These are phyloP conservation scores for Chaetodon auriga DNA, from an alignment of 2,113 vertebrate genomes.

Conservation along the genomic window DNA sequence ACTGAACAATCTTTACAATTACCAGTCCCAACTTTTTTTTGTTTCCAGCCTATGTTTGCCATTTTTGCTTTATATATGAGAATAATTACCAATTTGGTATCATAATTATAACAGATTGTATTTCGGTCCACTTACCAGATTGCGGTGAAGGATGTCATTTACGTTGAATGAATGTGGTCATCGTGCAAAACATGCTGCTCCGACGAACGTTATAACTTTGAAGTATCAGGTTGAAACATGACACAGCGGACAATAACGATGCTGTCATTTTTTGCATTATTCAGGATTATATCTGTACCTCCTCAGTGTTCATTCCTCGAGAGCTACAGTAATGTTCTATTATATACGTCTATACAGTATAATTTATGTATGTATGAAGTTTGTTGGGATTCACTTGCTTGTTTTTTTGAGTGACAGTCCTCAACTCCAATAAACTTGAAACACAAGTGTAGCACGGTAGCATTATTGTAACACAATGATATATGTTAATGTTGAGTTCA, in stretches of 20 bases:
- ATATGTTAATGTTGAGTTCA: background rate
- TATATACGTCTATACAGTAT: too few relatives aligned
- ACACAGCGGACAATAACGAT: background rate
- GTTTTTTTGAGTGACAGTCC: background rate
- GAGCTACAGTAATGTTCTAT: background rate
- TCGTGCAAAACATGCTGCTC: conserved; percentile 17
- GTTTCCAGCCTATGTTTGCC: background rate
- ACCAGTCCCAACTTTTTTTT: background rate
- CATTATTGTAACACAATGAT: background rate
- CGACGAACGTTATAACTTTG: conserved; percentile 10
- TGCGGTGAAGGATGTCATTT: conserved; percentile 53
- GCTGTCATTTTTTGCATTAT: background rate
- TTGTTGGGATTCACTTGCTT: background rate
- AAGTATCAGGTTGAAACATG: background rate
- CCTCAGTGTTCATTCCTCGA: background rate
- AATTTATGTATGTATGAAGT: background rate
- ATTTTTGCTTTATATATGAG: background rate
- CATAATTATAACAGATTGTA: background rate
- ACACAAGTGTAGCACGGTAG: background rate
- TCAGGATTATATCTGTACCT: background rate
- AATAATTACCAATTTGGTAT: background rate
- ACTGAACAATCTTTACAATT: background rate
- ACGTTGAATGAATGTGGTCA: conserved; percentile 37
- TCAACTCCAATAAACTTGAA: background rate
- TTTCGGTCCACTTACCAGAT: background rate